Evolutionary conservation across 2,888 invertebrate species (phyloP), one percentile per base, ranked within the genome.

Genomic region (Nymphalis urticae): DNA sequence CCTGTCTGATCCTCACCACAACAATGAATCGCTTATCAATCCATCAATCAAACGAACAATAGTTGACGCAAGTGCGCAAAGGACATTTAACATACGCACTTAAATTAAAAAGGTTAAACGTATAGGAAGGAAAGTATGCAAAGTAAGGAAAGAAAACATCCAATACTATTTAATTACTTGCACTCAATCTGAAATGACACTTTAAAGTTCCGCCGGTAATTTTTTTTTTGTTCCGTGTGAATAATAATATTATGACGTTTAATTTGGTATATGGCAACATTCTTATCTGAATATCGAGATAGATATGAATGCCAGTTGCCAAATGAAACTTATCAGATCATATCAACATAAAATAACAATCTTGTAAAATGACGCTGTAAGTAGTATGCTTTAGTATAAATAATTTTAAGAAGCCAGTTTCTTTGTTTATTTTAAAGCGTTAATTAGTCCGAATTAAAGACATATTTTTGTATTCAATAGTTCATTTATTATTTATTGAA

Each of bases 131-230:
- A 58, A 58, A 58, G 58, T 58, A 58, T 4, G 19, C 13, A 19
- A 58, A 42, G 36, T 58, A 42, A 58, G 58, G 58, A 58, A 58
- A 32, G 16, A 13, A 54, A 54, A 58, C n/a, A 32, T 56, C 54
- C n/a, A 32, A 54, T 54, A 27, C n/a, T 21, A 54, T 17, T 54
- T 61, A 61, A 61, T 61, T 53, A 61, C 47, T 60, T n/a, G 27
- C 42, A 53, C 53, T 66, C 48, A 66, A 66, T 27, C 61, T 32
- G 32, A 66, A 48, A 24, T 60, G 51, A 61, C 66, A 61, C 47
- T 36, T 13, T 2, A 19, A 10, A 36, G 48, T 66, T 66, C 61
- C 66, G 66, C 47, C 27, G 3, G 27, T 21, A 21, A 1, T 53
- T n/a, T 47, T 16, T 47, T 60, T 66, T 47, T 36, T 47, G 50